These are phyloP conservation scores for Patella ulyssiponensis DNA, from an alignment of 2,888 invertebrate species.

Conservation along the genomic window DNA sequence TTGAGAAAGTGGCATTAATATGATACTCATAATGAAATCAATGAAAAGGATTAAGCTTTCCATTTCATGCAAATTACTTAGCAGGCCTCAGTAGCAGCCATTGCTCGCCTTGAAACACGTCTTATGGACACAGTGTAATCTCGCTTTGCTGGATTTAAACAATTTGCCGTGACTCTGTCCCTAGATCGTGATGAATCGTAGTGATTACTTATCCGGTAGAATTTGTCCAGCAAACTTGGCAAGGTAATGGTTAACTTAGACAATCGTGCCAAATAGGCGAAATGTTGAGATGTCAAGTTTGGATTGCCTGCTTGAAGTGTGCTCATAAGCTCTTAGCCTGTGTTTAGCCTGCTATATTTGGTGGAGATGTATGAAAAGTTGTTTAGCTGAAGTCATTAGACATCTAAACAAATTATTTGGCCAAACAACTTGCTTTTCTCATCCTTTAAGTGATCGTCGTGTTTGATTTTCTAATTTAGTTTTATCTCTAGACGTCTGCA, in stretches of 20 bases:
- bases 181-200: slow-evolving; percentile 7
- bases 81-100: not conserved
- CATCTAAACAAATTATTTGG: not conserved
- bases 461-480: too few relatives aligned
- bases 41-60: slow-evolving; percentile 35
- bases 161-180: slow-evolving; percentile 26
- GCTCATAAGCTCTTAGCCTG: slow-evolving; percentile 28
- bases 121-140: slow-evolving; percentile 31
- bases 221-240: slow-evolving; percentile 36
- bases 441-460: too few relatives aligned
- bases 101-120: slow-evolving; percentile 23
- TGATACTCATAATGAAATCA: slow-evolving; percentile 36
- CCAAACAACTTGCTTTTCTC: not conserved
- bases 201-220: slow-evolving; percentile 36
- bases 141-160: slow-evolving; percentile 31
- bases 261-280: slow-evolving; percentile 35
- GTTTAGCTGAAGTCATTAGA: slow-evolving; percentile 1
- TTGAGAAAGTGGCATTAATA: slow-evolving; percentile 33
- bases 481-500: too few relatives aligned
- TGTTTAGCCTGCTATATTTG: slow-evolving; percentile 23
- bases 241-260: slow-evolving; percentile 23
- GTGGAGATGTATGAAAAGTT: not conserved
- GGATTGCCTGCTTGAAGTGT: slow-evolving; percentile 25
- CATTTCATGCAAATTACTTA: slow-evolving; percentile 31
- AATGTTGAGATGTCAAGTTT: slow-evolving; percentile 21